Evolutionary conservation across 2,113 vertebrate species (phyloP), one percentile per base, ranked within the genome.

Genomic region (Heterotilapia buettikoferi): DNA sequence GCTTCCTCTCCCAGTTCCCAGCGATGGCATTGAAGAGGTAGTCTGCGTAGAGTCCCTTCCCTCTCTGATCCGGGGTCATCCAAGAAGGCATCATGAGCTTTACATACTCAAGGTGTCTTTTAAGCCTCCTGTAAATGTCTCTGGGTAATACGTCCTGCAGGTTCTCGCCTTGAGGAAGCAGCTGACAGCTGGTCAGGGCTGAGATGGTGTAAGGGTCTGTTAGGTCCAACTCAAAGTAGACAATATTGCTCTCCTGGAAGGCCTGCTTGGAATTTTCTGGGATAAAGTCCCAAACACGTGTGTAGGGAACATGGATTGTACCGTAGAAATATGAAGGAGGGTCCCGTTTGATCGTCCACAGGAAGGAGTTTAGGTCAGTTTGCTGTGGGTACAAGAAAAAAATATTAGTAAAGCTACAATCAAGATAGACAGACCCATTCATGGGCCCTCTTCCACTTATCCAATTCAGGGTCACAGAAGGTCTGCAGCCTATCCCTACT

Each of bases 21-120:
- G 96, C 97, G 10, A 98, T 98, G 88, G 98, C 98, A 0, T 97
- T 98, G 93, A 98, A 98, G 84, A 98, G 97, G 92, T 98, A 98
- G 90, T 98, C 97, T 0, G 97, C 97, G 0, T 98, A 98, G 7
- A 98, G 96, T 7, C 98, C 98, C 86, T 97, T 97, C 8, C 97
- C 97, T 6, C 94, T 92, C 92, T 98, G 98, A 90, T 98, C 98
- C 0, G 97, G 97, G 1, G 97, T 98, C 97, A 98, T 97, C 98
- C 98, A 98, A 0, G 95, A 98, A 0, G 97, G 97, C 97, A 98
- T 97, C 98, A 97, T 98, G 79, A 97, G 96, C 87, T 97, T 98
- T 16, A 98, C 96, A 0, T 97, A 98, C 84, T 98, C 98, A 10
- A 98, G 96, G 93, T 99, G 97, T 84, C 86, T 90, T 84, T 98